Evolutionary conservation across 2,113 vertebrate genomes (phyloP), one percentile per base, ranked within the genome.

Genomic region (Nerophis ophidion): DNA sequence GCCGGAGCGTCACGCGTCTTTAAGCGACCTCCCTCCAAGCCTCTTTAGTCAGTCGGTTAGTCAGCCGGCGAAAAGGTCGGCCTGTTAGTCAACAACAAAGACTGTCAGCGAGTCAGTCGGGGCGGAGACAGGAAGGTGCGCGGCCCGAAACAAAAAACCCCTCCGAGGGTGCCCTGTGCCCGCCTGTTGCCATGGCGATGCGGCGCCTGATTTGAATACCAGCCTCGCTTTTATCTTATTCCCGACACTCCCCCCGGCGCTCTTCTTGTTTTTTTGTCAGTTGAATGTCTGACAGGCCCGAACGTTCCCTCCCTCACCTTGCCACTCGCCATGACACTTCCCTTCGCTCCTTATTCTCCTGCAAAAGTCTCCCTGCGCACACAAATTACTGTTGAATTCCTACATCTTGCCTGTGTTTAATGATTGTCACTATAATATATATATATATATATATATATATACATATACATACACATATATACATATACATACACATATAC

Each of bases 111-210:
- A 68, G 72, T 60, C 56, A 47, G 71, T 57, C 79, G 53, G 68
- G 61, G 38, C 58, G 61, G 56, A 61, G 66, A 35, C 17, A 71
- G 48, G 52, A 70, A 55, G 66, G 72, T 69, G 26, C 40, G 40
- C 57, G 49, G 49, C 63, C 79, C 75, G 4, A 69, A 80, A 87
- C 72, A 64, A 78, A 64, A 78, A 86, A 75, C 53, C 61, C 58
- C 26, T 72, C 67, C 51, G 61, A 68, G 76, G 69, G 63, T 65
- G 68, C 63, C 63, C 66, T 67, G 64, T 82, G 85, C 84, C 84
- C 81, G 86, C 77, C 73, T 79, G 82, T 88, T 83, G 76, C 86
- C 72, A 86, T 86, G 84, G 81, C 62, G 65, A 88, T 80, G 57
- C 61, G 70, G 75, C 67, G 53, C 7, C 10, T 63, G 75, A 80